phyloP scores from a whole-genome alignment of 2,797 vertebrate genomes.

The Lagorchestes hirsutus region DNA sequence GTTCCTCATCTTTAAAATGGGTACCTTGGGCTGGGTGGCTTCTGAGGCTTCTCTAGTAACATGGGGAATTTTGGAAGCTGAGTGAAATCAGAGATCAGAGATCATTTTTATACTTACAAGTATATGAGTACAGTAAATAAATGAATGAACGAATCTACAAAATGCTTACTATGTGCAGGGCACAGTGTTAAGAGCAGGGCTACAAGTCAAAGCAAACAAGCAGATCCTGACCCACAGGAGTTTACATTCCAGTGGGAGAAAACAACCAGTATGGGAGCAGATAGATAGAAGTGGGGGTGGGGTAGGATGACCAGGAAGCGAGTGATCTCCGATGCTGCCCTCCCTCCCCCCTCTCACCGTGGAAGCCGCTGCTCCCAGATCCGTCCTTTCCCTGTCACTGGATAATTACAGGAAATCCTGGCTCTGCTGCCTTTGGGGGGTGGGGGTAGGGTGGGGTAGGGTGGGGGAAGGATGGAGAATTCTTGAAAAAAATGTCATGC shows the following conservation, averaged over 20 bases:
- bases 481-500: constrained; percentile 20
- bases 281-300: not conserved
- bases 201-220: not conserved
- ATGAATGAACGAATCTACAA: not conserved
- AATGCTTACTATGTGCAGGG: not conserved
- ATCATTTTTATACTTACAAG: not conserved
- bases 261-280: not conserved
- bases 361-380: not conserved
- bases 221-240: not conserved
- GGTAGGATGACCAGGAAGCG: not conserved
- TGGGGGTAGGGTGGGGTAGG: constrained; percentile 34
- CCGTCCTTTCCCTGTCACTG: not conserved
- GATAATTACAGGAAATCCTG: constrained; percentile 52
- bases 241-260: not conserved
- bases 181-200: not conserved
- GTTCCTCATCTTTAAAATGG: not conserved
- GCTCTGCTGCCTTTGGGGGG: not conserved
- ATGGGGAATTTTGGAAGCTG: not conserved
- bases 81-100: not conserved
- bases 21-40: not conserved
- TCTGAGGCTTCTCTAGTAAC: not conserved
- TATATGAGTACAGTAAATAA: not conserved
- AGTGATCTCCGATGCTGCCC: not conserved
- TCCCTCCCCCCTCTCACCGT: not conserved
- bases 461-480: constrained; percentile 27